A percentile compares a stretch with the other conserved stretches of the same genome.
Evolutionary conservation across 2,113 vertebrate genomes (phyloP).

Genomic region (Elephantulus edwardii): DNA sequence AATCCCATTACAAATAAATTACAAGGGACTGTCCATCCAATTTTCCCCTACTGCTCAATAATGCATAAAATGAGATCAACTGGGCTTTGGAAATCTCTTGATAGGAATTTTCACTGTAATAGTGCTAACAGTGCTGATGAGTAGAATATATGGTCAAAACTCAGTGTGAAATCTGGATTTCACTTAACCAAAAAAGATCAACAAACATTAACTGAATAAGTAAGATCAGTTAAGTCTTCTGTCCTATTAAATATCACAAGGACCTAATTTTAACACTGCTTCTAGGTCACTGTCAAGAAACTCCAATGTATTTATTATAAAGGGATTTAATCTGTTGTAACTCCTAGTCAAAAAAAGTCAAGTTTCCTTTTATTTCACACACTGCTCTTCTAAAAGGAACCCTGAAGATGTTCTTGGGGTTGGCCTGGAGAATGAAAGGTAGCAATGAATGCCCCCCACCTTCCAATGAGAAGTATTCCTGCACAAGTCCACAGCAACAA

Average conservation of each 20-base stretch:
- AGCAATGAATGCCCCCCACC: constrained; percentile 68
- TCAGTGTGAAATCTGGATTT: constrained; percentile 39
- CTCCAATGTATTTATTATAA: constrained; percentile 43
- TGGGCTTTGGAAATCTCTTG: constrained; percentile 13
- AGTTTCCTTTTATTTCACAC: constrained; percentile 47
- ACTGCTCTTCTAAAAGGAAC: constrained; percentile 38
- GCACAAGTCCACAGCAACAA: constrained; percentile 74
- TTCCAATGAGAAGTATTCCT: constrained; percentile 72
- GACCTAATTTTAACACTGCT: constrained; percentile 35
- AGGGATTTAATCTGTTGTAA: constrained; percentile 56
- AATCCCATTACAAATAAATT: constrained; percentile 55
- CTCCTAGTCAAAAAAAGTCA: constrained; percentile 54
- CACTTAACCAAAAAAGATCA: not conserved
- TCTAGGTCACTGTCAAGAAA: constrained; percentile 40
- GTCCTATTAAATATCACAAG: not conserved
- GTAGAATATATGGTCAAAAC: constrained; percentile 38
- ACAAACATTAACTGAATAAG: constrained; percentile 30
- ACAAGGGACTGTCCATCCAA: not conserved
- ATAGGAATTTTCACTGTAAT: constrained; percentile 20
- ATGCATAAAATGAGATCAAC: constrained; percentile 50
- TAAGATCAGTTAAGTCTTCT: not conserved
- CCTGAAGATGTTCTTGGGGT: constrained; percentile 47
- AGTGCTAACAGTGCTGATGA: not conserved
- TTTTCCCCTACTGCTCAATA: constrained; percentile 29
- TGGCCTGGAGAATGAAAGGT: constrained; percentile 66